Evolutionary conservation across 2,113 vertebrate species (phyloP).

Genomic region (Tringa solitaria): DNA sequence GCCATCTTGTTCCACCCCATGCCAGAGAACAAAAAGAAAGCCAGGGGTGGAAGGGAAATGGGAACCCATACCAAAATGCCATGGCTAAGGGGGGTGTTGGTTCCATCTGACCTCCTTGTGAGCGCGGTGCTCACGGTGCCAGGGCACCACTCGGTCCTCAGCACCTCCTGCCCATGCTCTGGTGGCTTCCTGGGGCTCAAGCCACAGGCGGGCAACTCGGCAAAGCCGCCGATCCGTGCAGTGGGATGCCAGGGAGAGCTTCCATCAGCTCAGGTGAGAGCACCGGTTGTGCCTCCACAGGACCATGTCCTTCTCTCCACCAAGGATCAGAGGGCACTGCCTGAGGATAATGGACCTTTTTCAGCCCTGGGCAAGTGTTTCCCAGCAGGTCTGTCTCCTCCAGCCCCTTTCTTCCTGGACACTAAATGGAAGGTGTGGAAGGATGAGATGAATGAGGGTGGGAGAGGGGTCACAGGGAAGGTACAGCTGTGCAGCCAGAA

Average conservation of each 20-base stretch:
- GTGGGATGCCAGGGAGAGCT: not conserved
- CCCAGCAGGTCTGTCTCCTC: not conserved
- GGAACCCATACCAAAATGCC: not conserved
- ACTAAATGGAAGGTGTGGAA: rapidly evolving
- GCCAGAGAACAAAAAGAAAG: not conserved
- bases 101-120: not conserved
- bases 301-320: not conserved
- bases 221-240: not conserved
- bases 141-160: not conserved
- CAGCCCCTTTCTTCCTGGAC: not conserved
- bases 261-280: rapidly evolving
- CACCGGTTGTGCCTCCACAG: not conserved
- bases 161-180: not conserved
- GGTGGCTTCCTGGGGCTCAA: not conserved
- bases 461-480: not conserved
- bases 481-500: not conserved
- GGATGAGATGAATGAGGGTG: too few relatives aligned
- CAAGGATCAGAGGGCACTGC: not conserved
- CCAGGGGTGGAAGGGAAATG: not conserved
- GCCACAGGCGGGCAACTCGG: not conserved
- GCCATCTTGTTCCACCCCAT: not conserved
- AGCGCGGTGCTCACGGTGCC: rapidly evolving
- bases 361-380: not conserved
- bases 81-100: rapidly evolving
- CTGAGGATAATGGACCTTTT: not conserved